Conservation (phyloP, 2,888 invertebrate species). For the Cephalotes varians region DNA sequence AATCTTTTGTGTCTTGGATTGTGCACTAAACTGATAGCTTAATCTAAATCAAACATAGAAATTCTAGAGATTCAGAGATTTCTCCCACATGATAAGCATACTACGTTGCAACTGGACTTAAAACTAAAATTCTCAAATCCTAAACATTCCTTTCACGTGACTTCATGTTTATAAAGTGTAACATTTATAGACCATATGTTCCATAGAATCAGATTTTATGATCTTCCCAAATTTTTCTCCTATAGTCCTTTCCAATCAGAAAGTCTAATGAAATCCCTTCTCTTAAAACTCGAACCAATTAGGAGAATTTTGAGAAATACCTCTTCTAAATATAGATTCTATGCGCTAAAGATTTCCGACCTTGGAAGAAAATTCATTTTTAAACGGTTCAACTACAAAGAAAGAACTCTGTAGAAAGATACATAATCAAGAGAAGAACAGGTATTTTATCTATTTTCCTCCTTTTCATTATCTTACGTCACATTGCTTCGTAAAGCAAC, state of each 20-base stretch:
- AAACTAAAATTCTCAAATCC: not conserved
- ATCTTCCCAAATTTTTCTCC: not conserved
- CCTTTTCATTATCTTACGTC: not conserved
- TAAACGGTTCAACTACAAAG: not conserved
- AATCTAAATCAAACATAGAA: not conserved
- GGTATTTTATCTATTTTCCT: not conserved
- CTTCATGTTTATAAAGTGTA: not conserved
- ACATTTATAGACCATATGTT: not conserved
- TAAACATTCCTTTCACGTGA: not conserved
- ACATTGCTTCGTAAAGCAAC: not conserved
- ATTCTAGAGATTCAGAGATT: not conserved
- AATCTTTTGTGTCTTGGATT: not conserved
- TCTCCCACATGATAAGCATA: not conserved
- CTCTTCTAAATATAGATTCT: not conserved
- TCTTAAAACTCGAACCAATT: not conserved
- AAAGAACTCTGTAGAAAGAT: not conserved
- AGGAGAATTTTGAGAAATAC: not conserved
- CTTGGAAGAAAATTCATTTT: not conserved
- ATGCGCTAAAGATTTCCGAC: not conserved
- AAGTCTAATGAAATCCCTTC: not conserved
- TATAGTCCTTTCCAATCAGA: not conserved
- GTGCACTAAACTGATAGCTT: not conserved
- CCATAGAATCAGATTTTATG: not conserved
- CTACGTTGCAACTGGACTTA: not conserved
- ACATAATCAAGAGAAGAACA: not conserved